Conservation (phyloP, 2,797 vertebrate genomes). For the Bovichtus diacanthus region DNA sequence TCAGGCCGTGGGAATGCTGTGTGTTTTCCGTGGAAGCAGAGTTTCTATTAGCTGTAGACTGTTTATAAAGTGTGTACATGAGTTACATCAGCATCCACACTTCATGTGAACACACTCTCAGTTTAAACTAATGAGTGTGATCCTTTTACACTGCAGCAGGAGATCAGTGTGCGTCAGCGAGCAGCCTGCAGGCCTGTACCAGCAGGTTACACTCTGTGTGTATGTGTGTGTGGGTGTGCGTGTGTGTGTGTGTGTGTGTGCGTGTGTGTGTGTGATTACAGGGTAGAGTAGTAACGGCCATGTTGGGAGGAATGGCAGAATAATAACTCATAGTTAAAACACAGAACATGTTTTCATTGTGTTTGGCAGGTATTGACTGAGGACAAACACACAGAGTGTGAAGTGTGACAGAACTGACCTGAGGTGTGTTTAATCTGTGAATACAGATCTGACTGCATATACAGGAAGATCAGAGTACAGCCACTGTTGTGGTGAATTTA, state of each 20-base stretch:
- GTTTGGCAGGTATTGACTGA: background rate
- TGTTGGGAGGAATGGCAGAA: background rate
- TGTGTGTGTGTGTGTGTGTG: background rate
- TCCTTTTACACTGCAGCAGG: background rate
- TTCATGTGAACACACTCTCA: background rate
- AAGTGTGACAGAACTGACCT: background rate
- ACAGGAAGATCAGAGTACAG: too few species aligned
- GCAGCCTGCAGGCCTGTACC: constrained; percentile 9
- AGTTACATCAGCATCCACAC: background rate
- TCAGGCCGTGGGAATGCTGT: too few species aligned
- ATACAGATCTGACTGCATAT: background rate
- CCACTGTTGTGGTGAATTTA: too few species aligned
- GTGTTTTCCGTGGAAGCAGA: background rate
- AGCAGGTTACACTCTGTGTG: constrained; percentile 13
- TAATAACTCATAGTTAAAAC: constrained; percentile 1
- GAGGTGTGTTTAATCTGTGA: background rate
- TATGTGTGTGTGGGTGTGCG: too few species aligned
- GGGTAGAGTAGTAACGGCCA: constrained; percentile 43
- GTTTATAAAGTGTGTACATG: background rate
- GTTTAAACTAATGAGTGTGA: constrained; percentile 12
- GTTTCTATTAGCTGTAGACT: background rate
- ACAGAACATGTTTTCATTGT: background rate
- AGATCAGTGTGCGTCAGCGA: background rate
- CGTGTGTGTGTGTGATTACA: constrained; percentile 49
- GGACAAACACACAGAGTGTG: background rate